Percentiles rank a stretch among this genome's conserved stretches.
Conservation (phyloP, 2,888 invertebrate species). For the Aleiodes leptofemur region DNA sequence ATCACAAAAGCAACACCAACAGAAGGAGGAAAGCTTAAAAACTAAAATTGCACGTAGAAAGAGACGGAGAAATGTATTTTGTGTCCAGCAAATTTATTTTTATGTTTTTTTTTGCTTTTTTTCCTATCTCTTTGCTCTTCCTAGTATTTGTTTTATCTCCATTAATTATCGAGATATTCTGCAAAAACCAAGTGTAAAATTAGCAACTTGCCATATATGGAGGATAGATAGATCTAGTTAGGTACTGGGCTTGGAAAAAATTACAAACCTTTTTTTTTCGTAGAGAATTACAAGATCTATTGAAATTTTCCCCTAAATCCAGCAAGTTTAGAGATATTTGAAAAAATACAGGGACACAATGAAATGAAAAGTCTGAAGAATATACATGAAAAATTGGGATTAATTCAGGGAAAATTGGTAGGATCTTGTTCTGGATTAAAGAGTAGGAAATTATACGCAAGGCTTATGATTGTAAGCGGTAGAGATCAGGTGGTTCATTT, state of each 20-base stretch:
- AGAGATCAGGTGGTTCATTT: constrained; percentile 20
- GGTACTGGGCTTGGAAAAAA: too few relatives aligned
- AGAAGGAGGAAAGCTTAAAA: background rate
- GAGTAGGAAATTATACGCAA: constrained; percentile 14
- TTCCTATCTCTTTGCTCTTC: background rate
- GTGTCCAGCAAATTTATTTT: background rate
- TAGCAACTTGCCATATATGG: too few relatives aligned
- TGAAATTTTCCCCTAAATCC: too few relatives aligned
- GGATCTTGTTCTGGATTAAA: constrained; percentile 1
- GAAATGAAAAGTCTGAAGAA: too few relatives aligned
- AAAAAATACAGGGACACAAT: too few relatives aligned
- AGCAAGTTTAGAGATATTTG: too few relatives aligned
- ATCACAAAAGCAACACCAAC: constrained; percentile 24
- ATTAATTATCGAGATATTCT: too few relatives aligned
- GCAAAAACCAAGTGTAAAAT: too few relatives aligned
- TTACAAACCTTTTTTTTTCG: too few relatives aligned
- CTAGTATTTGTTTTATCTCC: background rate
- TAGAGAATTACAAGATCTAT: too few relatives aligned
- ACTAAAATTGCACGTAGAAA: background rate
- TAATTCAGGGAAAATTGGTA: constrained; percentile 6
- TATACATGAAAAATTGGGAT: background rate
- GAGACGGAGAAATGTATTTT: background rate
- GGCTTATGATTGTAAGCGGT: constrained; percentile 29
- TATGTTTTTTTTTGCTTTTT: background rate
- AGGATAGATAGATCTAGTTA: too few relatives aligned